Evolutionary conservation across 2,797 vertebrate species (phyloP), one percentile per base, ranked within the genome.

Genomic region (Platalea minor): DNA sequence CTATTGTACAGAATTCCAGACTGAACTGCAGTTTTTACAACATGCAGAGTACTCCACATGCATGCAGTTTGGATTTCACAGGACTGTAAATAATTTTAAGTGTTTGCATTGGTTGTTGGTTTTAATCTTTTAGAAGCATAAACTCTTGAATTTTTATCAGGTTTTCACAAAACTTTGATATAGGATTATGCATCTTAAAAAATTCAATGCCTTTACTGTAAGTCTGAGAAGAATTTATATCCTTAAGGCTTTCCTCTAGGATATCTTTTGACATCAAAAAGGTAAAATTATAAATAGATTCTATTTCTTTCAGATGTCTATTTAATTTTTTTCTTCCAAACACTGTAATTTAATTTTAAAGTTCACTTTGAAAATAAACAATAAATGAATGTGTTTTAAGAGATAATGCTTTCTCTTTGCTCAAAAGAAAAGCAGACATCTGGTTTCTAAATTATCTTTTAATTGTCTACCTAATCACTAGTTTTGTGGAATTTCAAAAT

Each of bases 201-300:
- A 93, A 65, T 5, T 57, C 53, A 37, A 77, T 89, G 79, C 86
- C 28, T 92, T 94, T 91, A 87, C 82, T 75, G 21, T 72, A 92
- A 69, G n/a, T 65, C 85, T 94, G 57, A 86, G 85, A 77, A 93
- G 73, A 93, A 93, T 94, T 94, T 96, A 85, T 91, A 75, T 80
- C 93, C 86, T 37, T 65, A 61, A 94, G 94, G 72, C 86, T 85
- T 88, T 96, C 50, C 61, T 85, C 39, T 85, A 85, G 65, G 57
- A 89, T 95, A 93, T 92, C 93, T 94, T 75, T 75, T 75, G 85
- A 95, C 94, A 93, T 95, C 88, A 96, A 95, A 95, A 95, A 95
- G 59, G 57, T 88, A 74, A 95, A 96, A 96, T 85, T 93, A 92
- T 76, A 93, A 95, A 95, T 88, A 91, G 69, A 78, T 89, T 91